Percentiles rank a stretch among this genome's conserved stretches.
Conservation (phyloP, 1,140 invertebrate species). For the Eulimnadia texana region DNA sequence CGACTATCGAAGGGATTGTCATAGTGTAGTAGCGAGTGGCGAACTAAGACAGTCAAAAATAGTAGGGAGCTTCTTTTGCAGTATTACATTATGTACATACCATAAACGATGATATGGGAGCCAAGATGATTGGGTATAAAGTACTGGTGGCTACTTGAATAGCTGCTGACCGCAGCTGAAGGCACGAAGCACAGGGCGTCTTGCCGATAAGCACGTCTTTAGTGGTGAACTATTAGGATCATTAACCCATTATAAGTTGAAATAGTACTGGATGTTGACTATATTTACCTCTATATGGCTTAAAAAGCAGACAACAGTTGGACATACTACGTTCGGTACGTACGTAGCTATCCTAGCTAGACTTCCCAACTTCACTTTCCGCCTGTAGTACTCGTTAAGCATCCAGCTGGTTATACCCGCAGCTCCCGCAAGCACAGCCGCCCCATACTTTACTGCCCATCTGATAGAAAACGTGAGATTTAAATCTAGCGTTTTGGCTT, state of each 20-base stretch:
- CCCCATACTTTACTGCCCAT: not conserved
- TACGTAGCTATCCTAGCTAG: not conserved
- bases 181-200: not conserved
- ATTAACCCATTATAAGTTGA: too few relatives aligned
- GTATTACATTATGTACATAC: too few relatives aligned
- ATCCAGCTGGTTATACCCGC: not conserved
- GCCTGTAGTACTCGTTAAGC: constrained; percentile 4
- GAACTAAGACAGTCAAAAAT: not conserved
- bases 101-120: not conserved
- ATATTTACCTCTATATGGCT: not conserved
- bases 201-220: not conserved
- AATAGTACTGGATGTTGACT: not conserved
- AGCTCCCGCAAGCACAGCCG: not conserved
- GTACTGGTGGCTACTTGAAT: not conserved
- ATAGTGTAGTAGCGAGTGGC: not conserved
- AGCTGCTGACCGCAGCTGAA: not conserved
- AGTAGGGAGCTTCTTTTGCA: not conserved
- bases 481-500: too few relatives aligned
- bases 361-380: not conserved
- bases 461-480: too few relatives aligned
- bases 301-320: not conserved
- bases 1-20: not conserved
- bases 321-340: not conserved
- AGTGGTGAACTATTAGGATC: not conserved
- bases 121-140: not conserved